phyloP scores from a whole-genome alignment of 2,888 invertebrate genomes.

The Hipparchia sbordonii region DNA sequence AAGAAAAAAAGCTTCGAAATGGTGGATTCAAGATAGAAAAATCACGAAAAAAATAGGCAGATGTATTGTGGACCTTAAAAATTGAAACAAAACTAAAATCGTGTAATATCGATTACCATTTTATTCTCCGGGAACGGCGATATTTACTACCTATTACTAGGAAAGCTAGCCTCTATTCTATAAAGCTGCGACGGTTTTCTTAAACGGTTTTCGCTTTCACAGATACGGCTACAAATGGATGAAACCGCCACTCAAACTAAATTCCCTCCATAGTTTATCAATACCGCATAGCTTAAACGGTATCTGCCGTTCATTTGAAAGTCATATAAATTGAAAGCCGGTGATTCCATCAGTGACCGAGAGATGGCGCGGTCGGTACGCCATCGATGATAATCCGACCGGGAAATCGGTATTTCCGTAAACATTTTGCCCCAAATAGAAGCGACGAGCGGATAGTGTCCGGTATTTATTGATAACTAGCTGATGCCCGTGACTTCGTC shows the following conservation, averaged over 20 bases:
- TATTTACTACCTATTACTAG: too few relatives aligned
- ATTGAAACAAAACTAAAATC: too few relatives aligned
- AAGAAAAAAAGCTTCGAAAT: too few relatives aligned
- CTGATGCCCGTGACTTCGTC: neutral
- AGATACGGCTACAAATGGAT: neutral
- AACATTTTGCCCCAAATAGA: conserved; percentile 34
- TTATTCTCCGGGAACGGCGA: too few relatives aligned
- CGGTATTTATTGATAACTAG: neutral
- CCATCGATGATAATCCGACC: conserved; percentile 43
- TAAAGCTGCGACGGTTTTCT: neutral
- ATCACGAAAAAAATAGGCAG: too few relatives aligned
- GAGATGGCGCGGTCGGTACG: conserved; percentile 35
- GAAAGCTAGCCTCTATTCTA: too few relatives aligned
- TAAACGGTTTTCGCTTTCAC: neutral
- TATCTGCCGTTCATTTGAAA: conserved; percentile 28
- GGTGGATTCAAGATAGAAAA: too few relatives aligned
- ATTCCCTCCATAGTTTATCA: conserved; percentile 31
- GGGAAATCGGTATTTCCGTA: conserved; percentile 55
- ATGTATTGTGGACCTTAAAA: too few relatives aligned
- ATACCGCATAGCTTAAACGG: conserved; percentile 22
- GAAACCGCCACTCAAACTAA: conserved; percentile 1
- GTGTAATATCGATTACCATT: too few relatives aligned
- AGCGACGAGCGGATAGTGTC: conserved; percentile 6
- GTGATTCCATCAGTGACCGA: conserved; percentile 39
- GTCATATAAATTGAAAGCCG: conserved; percentile 42